Conservation (phyloP, 2,888 invertebrate genomes). For the Phanerotoma sp. region DNA sequence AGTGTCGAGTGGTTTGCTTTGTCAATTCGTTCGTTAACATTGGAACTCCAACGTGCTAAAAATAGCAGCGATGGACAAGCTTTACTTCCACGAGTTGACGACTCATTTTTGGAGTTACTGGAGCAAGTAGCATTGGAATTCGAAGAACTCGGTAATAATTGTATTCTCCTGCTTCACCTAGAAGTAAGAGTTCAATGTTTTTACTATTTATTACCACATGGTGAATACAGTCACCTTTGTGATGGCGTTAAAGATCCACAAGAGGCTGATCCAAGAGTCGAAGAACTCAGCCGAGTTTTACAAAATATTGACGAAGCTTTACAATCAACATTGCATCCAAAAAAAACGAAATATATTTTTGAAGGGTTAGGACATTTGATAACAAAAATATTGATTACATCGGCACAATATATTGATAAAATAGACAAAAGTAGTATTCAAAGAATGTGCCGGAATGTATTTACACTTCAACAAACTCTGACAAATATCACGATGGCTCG, state of each 20-base stretch:
- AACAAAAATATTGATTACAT: slow-evolving; percentile 75
- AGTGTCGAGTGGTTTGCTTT: slow-evolving; percentile 69
- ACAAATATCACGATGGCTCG: slow-evolving; percentile 80
- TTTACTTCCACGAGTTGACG: slow-evolving; percentile 59
- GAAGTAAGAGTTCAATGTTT: slow-evolving; percentile 97
- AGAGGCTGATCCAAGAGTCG: slow-evolving; percentile 74
- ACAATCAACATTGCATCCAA: slow-evolving; percentile 71
- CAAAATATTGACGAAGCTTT: slow-evolving; percentile 77
- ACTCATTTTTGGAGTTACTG: slow-evolving; percentile 66
- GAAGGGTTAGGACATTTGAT: slow-evolving; percentile 85
- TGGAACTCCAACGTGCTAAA: slow-evolving; percentile 53
- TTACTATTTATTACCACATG: slow-evolving; percentile 75
- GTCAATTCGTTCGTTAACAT: slow-evolving; percentile 41
- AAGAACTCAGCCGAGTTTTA: slow-evolving; percentile 77
- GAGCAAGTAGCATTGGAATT: slow-evolving; percentile 76
- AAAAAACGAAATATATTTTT: slow-evolving; percentile 85
- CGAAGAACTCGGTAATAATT: slow-evolving; percentile 87
- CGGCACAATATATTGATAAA: slow-evolving; percentile 74
- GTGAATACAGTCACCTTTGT: slow-evolving; percentile 48
- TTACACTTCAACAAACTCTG: slow-evolving; percentile 82
- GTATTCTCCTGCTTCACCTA: slow-evolving; percentile 86
- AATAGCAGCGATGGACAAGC: slow-evolving; percentile 45
- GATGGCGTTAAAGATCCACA: slow-evolving; percentile 69
- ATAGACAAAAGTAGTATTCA: slow-evolving; percentile 83
- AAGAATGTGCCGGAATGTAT: slow-evolving; percentile 82